These are phyloP conservation scores for Eublepharis macularius DNA, from an alignment of 2,113 vertebrate species.

Conservation along the genomic window DNA sequence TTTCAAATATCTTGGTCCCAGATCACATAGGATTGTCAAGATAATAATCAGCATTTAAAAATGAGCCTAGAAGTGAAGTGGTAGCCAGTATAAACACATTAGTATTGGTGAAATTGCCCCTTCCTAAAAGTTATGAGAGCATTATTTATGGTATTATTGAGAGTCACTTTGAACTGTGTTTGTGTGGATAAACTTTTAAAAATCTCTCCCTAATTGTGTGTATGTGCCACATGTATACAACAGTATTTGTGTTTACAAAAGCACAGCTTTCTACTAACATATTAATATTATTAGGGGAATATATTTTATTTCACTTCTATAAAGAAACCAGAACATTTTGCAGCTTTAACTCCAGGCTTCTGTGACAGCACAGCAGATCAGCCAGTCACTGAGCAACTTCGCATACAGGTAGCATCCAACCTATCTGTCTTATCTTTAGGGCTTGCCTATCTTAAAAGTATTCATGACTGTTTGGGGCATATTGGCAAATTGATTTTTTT, in stretches of 20 bases:
- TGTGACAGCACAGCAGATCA: not conserved
- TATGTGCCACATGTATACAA: not conserved
- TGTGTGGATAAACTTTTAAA: too few relatives aligned
- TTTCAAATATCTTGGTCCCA: too few relatives aligned
- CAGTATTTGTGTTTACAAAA: not conserved
- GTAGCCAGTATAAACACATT: too few relatives aligned
- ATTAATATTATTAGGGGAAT: not conserved
- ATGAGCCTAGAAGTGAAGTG: too few relatives aligned
- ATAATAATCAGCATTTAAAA: too few relatives aligned
- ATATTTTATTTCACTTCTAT: not conserved
- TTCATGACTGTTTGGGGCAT: not conserved
- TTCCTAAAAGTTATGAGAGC: too few relatives aligned
- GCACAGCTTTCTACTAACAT: not conserved
- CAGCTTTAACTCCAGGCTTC: not conserved
- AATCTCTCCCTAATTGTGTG: too few relatives aligned
- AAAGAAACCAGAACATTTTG: not conserved
- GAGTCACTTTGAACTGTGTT: too few relatives aligned
- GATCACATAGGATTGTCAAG: too few relatives aligned
- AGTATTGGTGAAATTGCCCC: too few relatives aligned
- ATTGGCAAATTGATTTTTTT: not conserved
- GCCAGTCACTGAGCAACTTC: not conserved
- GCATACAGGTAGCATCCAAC: not conserved
- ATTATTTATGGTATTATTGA: too few relatives aligned
- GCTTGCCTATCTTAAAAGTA: not conserved
- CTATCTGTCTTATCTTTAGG: not conserved